These are phyloP conservation scores for Catharus minimus DNA, from an alignment of 2,113 vertebrate genomes.

Conservation along the genomic window DNA sequence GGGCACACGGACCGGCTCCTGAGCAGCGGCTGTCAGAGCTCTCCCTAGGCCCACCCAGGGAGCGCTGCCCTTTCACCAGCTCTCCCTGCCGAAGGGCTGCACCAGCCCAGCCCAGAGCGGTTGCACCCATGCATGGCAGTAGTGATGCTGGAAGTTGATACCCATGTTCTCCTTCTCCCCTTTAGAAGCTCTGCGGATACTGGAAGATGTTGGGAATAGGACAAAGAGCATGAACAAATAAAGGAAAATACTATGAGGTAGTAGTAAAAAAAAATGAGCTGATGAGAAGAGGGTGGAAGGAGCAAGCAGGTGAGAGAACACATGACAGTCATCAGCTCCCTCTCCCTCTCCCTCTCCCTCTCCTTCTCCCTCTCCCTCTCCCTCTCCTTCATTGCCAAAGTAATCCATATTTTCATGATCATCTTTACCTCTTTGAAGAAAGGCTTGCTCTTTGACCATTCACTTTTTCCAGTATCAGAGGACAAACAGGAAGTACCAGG, in stretches of 20 bases:
- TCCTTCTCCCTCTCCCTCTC: no score
- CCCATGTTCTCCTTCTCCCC: accelerated
- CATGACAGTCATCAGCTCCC: background rate
- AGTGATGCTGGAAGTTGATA: background rate
- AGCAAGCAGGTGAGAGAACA: background rate
- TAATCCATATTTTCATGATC: background rate
- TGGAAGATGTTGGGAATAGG: background rate
- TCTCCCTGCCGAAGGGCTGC: background rate
- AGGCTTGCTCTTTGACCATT: background rate
- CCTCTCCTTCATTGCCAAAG: background rate
- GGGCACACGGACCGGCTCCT: background rate
- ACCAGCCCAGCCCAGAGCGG: accelerated
- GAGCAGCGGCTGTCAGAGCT: accelerated
- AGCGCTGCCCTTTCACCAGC: background rate
- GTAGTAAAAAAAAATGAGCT: background rate
- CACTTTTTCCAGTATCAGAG: background rate
- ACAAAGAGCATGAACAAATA: background rate
- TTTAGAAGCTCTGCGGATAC: background rate
- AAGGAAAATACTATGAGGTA: background rate
- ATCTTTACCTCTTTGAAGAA: background rate
- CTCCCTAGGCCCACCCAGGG: accelerated
- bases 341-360: background rate
- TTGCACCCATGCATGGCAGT: accelerated
- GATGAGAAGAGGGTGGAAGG: background rate
- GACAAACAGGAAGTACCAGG: background rate